These are phyloP conservation scores for Hystrix brachyura DNA, from an alignment of 2,113 vertebrate genomes.

Conservation along the genomic window DNA sequence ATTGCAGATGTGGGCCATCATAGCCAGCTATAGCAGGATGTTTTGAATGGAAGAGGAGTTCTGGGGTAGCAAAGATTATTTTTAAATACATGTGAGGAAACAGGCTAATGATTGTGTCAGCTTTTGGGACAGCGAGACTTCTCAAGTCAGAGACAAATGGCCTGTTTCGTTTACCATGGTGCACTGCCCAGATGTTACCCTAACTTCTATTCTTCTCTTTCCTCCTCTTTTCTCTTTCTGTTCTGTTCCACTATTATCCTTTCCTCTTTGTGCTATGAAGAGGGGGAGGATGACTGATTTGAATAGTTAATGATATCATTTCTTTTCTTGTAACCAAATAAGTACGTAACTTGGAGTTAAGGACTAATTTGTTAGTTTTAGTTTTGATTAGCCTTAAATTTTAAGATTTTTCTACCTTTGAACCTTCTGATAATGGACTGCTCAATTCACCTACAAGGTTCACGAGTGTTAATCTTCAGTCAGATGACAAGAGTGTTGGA, in stretches of 20 bases:
- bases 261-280: background rate
- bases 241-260: background rate
- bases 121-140: background rate
- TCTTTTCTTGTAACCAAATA: slow-evolving; percentile 25
- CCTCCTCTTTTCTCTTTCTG: background rate
- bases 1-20: too few species aligned
- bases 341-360: background rate
- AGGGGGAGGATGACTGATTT: background rate
- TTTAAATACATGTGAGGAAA: slow-evolving; percentile 19
- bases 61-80: background rate
- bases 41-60: background rate
- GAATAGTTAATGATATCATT: background rate
- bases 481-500: slow-evolving; percentile 99
- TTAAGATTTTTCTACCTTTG: slow-evolving; percentile 34
- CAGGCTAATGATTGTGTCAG: background rate
- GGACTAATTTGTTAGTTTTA: slow-evolving; percentile 3
- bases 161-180: background rate
- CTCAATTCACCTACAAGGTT: slow-evolving; percentile 89
- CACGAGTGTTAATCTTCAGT: slow-evolving; percentile 97
- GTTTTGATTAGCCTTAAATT: slow-evolving; percentile 13
- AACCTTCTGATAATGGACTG: background rate
- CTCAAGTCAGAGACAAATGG: background rate
- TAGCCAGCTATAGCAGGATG: background rate
- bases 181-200: background rate
- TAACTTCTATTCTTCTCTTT: background rate